Percentiles rank a stretch among this genome's conserved stretches.
phyloP scores from a whole-genome alignment of 1,140 invertebrate species.

The Cheumatopsyche charites region DNA sequence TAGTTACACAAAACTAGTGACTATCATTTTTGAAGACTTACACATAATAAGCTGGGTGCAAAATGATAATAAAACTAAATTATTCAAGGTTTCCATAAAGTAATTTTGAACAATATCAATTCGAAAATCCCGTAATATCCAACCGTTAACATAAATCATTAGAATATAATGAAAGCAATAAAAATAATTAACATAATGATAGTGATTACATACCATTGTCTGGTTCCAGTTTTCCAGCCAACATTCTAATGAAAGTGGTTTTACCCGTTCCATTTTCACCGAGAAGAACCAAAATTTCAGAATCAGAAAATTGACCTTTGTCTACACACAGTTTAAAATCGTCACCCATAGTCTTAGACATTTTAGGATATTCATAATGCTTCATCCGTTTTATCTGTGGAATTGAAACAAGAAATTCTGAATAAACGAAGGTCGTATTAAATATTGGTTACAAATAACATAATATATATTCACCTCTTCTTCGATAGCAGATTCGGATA shows the following conservation, averaged over 20 bases:
- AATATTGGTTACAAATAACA: not conserved
- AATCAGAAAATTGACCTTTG: constrained; percentile 97
- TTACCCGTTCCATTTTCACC: constrained; percentile 99
- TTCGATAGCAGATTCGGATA: constrained; percentile 95
- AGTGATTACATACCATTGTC: too few species aligned
- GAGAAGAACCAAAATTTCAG: constrained; percentile 97
- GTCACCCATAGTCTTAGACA: constrained; percentile 83
- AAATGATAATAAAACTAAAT: too few species aligned
- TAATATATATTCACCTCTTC: constrained; percentile 75
- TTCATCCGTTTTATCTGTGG: constrained; percentile 83
- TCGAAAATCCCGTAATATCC: too few species aligned
- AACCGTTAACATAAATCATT: too few species aligned
- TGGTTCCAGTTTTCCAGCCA: constrained; percentile 93
- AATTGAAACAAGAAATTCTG: constrained; percentile 6
- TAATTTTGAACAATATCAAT: too few species aligned
- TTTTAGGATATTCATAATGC: constrained; percentile 92
- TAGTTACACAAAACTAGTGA: too few species aligned
- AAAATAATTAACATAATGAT: too few species aligned
- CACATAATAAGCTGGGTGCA: too few species aligned
- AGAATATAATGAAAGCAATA: too few species aligned
- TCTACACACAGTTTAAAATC: constrained; percentile 80
- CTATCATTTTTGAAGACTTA: too few species aligned
- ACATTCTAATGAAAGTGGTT: constrained; percentile 98
- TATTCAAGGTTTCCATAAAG: too few species aligned
- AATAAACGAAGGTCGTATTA: constrained; percentile 5